Evolutionary conservation across 2,113 vertebrate genomes (phyloP).

Genomic region (Eclectus roratus): DNA sequence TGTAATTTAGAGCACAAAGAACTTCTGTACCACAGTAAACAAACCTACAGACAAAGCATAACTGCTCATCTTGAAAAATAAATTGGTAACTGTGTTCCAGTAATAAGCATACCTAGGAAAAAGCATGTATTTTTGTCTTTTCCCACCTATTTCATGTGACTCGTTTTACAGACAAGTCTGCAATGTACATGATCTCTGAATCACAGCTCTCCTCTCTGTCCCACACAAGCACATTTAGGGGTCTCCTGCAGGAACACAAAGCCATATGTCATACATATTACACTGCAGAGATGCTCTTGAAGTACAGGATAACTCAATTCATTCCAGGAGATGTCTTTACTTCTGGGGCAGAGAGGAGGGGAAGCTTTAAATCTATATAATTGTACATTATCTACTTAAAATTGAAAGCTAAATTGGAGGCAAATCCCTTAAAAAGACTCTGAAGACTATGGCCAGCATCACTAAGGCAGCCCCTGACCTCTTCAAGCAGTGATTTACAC

Average conservation of each 20-base stretch:
- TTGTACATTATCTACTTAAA: not conserved
- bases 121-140: not conserved
- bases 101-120: not conserved
- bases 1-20: not conserved
- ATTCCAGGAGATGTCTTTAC: not conserved
- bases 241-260: not conserved
- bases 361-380: not conserved
- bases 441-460: not conserved
- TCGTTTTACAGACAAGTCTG: not conserved
- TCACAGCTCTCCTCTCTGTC: not conserved
- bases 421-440: not conserved
- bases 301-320: not conserved
- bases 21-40: not conserved
- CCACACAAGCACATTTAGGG: not conserved
- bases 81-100: not conserved
- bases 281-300: not conserved
- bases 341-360: not conserved
- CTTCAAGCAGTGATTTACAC: accelerated
- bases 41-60: not conserved
- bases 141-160: not conserved
- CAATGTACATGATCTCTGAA: no score
- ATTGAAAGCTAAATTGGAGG: not conserved
- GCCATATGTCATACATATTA: accelerated
- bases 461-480: not conserved
- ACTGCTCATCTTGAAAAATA: not conserved